phyloP scores from a whole-genome alignment of 2,113 vertebrate species.

The Xiphophorus couchianus region DNA sequence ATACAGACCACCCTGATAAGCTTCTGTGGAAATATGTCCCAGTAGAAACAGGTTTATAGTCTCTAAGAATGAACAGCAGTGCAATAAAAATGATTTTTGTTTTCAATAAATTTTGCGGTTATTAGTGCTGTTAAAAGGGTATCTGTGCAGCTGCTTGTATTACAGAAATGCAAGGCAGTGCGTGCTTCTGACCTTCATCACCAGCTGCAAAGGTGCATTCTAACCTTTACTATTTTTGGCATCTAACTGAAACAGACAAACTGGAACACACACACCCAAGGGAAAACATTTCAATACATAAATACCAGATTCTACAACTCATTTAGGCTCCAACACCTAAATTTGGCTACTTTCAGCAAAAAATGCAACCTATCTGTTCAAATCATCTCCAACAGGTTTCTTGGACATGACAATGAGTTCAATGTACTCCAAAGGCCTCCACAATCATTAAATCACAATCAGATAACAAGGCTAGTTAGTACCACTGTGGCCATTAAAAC shows the following conservation, averaged over 20 bases:
- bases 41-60: not conserved
- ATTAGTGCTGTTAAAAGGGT: slow-evolving; percentile 11
- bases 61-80: not conserved
- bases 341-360: not conserved
- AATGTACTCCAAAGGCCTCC: no score
- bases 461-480: not conserved
- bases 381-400: not conserved
- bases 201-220: slow-evolving; percentile 26
- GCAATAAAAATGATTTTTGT: not conserved
- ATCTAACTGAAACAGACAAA: slow-evolving; percentile 25
- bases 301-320: no score
- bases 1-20: not conserved
- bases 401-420: no score
- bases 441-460: no score
- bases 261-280: not conserved
- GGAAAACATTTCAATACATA: not conserved
- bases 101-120: not conserved
- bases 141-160: slow-evolving; percentile 20
- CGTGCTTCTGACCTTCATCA: slow-evolving; percentile 47
- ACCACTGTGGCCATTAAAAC: not conserved
- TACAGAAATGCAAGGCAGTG: slow-evolving; percentile 10
- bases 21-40: not conserved
- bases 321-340: not conserved
- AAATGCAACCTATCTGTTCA: not conserved
- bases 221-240: slow-evolving; percentile 10